phyloP scores from a whole-genome alignment of 2,113 vertebrate species.

The Epinephelus fuscoguttatus region DNA sequence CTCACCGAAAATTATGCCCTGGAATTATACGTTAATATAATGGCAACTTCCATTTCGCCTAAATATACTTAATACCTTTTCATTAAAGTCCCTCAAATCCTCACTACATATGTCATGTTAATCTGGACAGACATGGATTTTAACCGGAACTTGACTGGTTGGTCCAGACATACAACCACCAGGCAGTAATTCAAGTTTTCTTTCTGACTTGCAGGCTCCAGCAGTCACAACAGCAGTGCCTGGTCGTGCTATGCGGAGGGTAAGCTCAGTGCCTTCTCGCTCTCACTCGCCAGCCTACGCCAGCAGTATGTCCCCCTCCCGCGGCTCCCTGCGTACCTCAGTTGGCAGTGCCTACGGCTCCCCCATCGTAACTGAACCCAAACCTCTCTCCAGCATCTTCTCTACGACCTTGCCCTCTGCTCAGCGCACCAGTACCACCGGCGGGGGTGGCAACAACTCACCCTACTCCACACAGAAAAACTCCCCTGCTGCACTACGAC shows the following conservation, averaged over 20 bases:
- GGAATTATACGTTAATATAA: no score
- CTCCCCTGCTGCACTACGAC: constrained; percentile 89
- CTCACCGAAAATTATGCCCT: no score
- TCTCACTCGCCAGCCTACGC: constrained; percentile 94
- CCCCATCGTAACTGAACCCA: constrained; percentile 88
- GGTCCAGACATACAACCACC: no score
- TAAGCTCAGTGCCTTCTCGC: constrained; percentile 96
- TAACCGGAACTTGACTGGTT: no score
- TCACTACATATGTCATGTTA: no score
- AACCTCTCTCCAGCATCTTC: constrained; percentile 88
- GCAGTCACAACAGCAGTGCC: constrained; percentile 72
- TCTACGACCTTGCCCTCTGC: constrained; percentile 90
- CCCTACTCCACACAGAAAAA: constrained; percentile 87
- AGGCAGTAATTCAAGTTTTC: background rate
- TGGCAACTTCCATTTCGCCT: no score
- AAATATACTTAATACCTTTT: no score
- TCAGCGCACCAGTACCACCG: constrained; percentile 79
- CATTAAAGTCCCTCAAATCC: no score
- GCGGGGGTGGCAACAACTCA: constrained; percentile 73
- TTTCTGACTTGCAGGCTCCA: constrained; percentile 75
- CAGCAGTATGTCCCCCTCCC: constrained; percentile 90
- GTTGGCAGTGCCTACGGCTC: constrained; percentile 90
- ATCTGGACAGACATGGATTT: no score
- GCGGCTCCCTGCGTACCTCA: constrained; percentile 91
- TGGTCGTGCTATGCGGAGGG: constrained; percentile 91